A percentile compares a stretch with the other conserved stretches of the same genome.
These are phyloP conservation scores for Polypedilum vanderplanki DNA, from an alignment of 1,140 invertebrate genomes.

Conservation along the genomic window DNA sequence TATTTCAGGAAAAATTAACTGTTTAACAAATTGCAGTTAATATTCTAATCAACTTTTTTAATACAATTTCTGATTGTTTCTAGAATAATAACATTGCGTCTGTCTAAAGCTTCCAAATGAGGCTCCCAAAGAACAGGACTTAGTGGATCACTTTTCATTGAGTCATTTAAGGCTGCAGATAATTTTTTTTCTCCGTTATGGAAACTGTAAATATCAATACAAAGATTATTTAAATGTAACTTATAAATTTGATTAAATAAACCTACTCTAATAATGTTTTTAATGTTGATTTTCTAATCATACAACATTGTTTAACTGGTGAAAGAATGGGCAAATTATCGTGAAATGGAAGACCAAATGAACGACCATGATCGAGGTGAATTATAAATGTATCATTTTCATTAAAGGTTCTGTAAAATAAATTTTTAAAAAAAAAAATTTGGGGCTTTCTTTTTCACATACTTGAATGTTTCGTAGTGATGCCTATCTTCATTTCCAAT, in stretches of 20 bases:
- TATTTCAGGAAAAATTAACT: too few relatives aligned
- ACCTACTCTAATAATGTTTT: constrained; percentile 62
- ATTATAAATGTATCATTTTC: constrained; percentile 87
- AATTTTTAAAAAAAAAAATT: neutral
- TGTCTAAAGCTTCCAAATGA: constrained; percentile 76
- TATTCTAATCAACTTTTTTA: constrained; percentile 34
- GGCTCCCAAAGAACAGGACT: constrained; percentile 78
- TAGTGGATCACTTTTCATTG: constrained; percentile 71
- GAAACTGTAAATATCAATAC: constrained; percentile 49
- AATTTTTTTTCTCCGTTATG: constrained; percentile 68
- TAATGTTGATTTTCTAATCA: constrained; percentile 71
- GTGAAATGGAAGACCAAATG: constrained; percentile 83
- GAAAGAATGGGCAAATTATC: constrained; percentile 92
- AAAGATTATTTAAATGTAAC: neutral
- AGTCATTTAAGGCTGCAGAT: constrained; percentile 62
- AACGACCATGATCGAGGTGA: constrained; percentile 89
- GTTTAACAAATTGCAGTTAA: too few relatives aligned
- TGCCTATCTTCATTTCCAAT: constrained; percentile 97
- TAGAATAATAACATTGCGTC: constrained; percentile 66
- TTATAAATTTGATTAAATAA: neutral
- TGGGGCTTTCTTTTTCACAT: constrained; percentile 35
- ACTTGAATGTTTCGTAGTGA: constrained; percentile 92
- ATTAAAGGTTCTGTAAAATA: constrained; percentile 31
- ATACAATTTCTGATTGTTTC: constrained; percentile 63
- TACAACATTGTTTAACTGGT: constrained; percentile 85